These are phyloP conservation scores for Platyura marginata DNA, from an alignment of 1,140 invertebrate species.

Conservation along the genomic window DNA sequence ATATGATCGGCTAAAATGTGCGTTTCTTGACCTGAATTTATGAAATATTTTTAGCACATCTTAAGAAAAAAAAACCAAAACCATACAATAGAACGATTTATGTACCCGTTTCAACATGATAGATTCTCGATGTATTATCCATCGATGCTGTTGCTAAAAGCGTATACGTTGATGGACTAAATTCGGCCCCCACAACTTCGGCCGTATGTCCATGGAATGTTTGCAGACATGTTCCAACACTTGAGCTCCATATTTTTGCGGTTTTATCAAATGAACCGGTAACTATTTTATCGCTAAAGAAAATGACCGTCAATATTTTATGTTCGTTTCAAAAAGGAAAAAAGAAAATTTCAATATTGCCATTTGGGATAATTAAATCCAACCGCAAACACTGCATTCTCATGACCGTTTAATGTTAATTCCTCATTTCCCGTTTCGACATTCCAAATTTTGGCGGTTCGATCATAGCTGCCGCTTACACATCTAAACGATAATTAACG, in stretches of 20 bases:
- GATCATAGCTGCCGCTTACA: conserved; percentile 64
- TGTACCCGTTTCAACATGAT: conserved; percentile 37
- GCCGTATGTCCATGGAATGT: conserved; percentile 53
- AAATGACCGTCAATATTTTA: neutral
- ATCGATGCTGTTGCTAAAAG: conserved; percentile 53
- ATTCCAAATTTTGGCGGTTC: conserved; percentile 70
- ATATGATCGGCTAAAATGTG: conserved; percentile 42
- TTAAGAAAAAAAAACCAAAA: too few species aligned
- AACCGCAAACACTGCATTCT: conserved; percentile 64
- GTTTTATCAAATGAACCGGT: conserved; percentile 70
- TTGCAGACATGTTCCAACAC: conserved; percentile 42
- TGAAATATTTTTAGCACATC: too few species aligned
- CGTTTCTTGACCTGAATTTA: conserved; percentile 37
- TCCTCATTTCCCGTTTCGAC: conserved; percentile 49
- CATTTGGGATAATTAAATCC: conserved; percentile 56
- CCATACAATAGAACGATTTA: too few species aligned
- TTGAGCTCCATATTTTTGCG: conserved; percentile 47
- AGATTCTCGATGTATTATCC: conserved; percentile 52
- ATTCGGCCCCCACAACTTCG: conserved; percentile 50
- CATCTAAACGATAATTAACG: conserved; percentile 31
- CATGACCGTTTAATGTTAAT: conserved; percentile 49
- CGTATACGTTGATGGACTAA: conserved; percentile 37
- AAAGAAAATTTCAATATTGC: conserved; percentile 22
- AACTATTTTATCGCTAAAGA: conserved; percentile 46
- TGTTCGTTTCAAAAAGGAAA: neutral